Base-by-base conservation (phyloP, 1,140 invertebrate genomes). In the Dermatophagoides farinae region DNA sequence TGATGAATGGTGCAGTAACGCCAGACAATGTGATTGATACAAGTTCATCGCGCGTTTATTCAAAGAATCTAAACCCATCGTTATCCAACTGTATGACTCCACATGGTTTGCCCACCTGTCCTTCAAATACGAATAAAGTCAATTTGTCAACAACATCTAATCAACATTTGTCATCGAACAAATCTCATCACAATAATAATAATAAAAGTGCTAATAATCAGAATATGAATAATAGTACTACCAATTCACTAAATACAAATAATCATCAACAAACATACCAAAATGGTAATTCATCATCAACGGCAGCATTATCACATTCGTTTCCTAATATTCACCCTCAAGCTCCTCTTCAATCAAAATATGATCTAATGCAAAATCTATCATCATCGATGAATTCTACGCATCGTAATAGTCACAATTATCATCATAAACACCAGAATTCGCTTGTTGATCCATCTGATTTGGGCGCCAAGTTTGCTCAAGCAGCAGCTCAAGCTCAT, bases 401-500 rank as follows among this genome's bases (percentile, higher is more conserved):
- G 41, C 4, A 43, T 43, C 12, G 18, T 52, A 20, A 16, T 39
- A 20, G 50, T 22, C 50, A 52, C 50, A 14, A 38, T 20, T 20
- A 52, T 25, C 23, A 25, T 20, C 14, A 44, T 44, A 16, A 2
- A n/a, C 38, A 44, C 23, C 58, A 60, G 46, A 60, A 38, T 49
- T 60, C 58, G 20, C 23, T 49, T 39, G 53, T 55, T 44, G 58
- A 60, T 41, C 23, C 58, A 40, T 20, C 23, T 16, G 12, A 4
- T n/a, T 16, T 60, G 1, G 44, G 46, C 22, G 58, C 44, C 14
- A 60, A 60, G 23, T 47, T 60, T 49, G 44, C 58, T 1, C 50
- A 10, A 18, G 43, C 43, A 25, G 41, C 43, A 12, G 41, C 43
- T 25, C 58, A 60, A n/a, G 14, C 14, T 22, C 58, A 60, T 31